Conservation (phyloP, 2,113 vertebrate genomes). For the Pleuronectes platessa region DNA sequence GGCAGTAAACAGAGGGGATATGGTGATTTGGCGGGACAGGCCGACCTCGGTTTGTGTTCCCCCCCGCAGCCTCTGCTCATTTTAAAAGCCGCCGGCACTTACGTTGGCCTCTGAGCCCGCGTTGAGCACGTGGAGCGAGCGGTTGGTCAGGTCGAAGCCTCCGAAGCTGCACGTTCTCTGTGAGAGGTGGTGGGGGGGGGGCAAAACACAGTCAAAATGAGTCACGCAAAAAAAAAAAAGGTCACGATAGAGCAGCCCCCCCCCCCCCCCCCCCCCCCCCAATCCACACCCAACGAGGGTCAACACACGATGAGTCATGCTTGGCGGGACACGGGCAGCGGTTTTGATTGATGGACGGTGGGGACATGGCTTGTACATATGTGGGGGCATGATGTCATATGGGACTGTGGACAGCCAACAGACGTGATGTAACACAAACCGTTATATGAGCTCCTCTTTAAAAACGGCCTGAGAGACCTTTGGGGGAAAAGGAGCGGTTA, state of each 20-base stretch:
- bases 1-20: background rate
- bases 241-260: conserved; percentile 18
- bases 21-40: conserved; percentile 14
- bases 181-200: conserved; percentile 3
- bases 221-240: conserved; percentile 22
- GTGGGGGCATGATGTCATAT: conserved; percentile 61
- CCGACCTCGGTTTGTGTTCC: no score
- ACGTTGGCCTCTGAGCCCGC: conserved; percentile 85
- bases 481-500: conserved; percentile 37
- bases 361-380: conserved; percentile 40
- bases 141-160: conserved; percentile 96
- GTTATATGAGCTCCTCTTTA: conserved; percentile 49
- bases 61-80: background rate
- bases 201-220: conserved; percentile 56
- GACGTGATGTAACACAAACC: conserved; percentile 65
- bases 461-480: conserved; percentile 11
- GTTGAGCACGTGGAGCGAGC: conserved; percentile 91
- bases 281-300: conserved; percentile 44
- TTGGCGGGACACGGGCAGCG: conserved; percentile 60
- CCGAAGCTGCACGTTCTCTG: conserved; percentile 99
- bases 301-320: conserved; percentile 75
- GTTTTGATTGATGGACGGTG: conserved; percentile 64
- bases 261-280: background rate
- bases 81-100: conserved; percentile 72
- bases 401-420: conserved; percentile 64